These are phyloP conservation scores for Hydractinia symbiolongicarpus DNA, from an alignment of 30 jellyfish, hydroid and myxozoan species.

Conservation along the genomic window DNA sequence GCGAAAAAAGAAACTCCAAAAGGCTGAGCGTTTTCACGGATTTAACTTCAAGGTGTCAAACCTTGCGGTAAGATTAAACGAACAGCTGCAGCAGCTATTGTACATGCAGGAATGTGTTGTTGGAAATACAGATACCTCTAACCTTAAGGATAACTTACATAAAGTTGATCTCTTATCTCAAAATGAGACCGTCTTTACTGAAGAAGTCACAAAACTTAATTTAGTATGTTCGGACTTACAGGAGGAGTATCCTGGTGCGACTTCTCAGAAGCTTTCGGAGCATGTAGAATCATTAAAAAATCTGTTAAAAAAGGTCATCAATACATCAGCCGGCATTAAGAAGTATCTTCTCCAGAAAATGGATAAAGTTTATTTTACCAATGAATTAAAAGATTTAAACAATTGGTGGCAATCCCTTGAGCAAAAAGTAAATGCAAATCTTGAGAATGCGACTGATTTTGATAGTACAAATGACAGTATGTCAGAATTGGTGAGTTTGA, in stretches of 20 bases:
- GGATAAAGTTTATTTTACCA: background rate
- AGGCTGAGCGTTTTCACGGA: conserved; percentile 65
- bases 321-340: background rate
- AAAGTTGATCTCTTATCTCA: background rate
- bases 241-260: background rate
- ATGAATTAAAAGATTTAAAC: background rate
- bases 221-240: background rate
- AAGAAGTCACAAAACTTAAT: background rate
- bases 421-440: background rate
- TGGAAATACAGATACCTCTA: background rate
- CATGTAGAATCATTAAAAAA: background rate
- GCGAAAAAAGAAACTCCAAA: conserved; percentile 35
- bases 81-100: background rate
- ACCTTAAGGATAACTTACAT: background rate
- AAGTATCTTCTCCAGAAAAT: background rate
- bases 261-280: background rate
- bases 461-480: background rate
- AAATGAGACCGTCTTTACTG: background rate
- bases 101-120: background rate
- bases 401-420: background rate
- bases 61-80: conserved; percentile 35
- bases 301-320: background rate
- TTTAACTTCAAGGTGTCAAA: conserved; percentile 52
- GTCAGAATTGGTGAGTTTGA: too few species aligned
- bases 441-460: background rate